Evolutionary conservation across 2,888 invertebrate species (phyloP).

Genomic region (Meteorus cinctellus): DNA sequence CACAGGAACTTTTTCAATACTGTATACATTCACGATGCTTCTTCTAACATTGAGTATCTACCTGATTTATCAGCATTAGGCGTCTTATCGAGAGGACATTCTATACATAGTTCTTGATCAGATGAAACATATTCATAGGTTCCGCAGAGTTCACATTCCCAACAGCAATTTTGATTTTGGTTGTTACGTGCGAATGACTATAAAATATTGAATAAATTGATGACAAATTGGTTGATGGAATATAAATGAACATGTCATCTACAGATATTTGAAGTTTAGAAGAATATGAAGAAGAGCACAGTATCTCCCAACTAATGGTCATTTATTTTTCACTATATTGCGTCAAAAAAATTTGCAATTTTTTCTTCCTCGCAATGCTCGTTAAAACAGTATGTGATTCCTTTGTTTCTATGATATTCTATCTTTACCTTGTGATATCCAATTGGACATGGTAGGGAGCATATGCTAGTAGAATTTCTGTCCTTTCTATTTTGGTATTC

Average conservation of each 20-base stretch:
- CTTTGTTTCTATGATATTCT: too few species aligned
- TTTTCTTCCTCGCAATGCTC: too few species aligned
- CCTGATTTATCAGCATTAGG: slow-evolving; percentile 80
- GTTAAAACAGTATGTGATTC: too few species aligned
- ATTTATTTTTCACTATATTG: too few species aligned
- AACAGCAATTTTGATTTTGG: slow-evolving; percentile 81
- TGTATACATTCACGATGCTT: too few species aligned
- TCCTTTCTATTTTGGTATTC: slow-evolving; percentile 72
- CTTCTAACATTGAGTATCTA: slow-evolving; percentile 59
- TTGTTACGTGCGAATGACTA: slow-evolving; percentile 69
- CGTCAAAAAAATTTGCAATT: too few species aligned
- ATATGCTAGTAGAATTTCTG: slow-evolving; percentile 76
- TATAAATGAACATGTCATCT: too few species aligned
- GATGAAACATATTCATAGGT: slow-evolving; percentile 78
- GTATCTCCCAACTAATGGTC: too few species aligned
- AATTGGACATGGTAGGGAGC: slow-evolving; percentile 80
- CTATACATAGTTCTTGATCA: slow-evolving; percentile 76
- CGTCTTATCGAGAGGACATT: slow-evolving; percentile 79
- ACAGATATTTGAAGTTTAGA: too few species aligned
- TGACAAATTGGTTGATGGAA: too few species aligned
- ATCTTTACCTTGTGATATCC: slow-evolving; percentile 78
- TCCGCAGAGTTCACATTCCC: slow-evolving; percentile 83
- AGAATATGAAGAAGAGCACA: too few species aligned
- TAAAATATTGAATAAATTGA: neutral
- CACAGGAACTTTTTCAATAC: too few species aligned